phyloP scores from a whole-genome alignment of 2,888 invertebrate genomes.

The Mactromeris polynyma region DNA sequence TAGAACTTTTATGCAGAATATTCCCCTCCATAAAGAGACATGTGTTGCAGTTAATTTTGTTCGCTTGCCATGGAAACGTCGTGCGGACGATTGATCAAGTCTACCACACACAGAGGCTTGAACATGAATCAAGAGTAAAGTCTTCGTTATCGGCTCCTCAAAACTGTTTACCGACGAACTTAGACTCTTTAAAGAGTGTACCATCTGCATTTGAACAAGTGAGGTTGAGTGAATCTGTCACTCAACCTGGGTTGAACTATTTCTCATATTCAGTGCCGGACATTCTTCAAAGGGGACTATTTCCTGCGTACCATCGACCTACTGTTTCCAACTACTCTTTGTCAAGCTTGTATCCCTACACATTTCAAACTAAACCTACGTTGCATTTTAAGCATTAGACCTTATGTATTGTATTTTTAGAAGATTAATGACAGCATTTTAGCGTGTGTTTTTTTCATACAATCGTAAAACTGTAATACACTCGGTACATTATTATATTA shows the following conservation, averaged over 20 bases:
- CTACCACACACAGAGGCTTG: constrained; percentile 82
- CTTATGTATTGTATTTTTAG: too few species aligned
- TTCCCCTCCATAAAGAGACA: constrained; percentile 95
- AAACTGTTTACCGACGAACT: constrained; percentile 56
- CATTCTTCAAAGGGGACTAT: background rate
- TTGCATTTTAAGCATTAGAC: background rate
- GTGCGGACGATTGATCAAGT: constrained; percentile 97
- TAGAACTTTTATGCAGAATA: constrained; percentile 95
- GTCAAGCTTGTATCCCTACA: background rate
- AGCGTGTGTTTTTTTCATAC: too few species aligned
- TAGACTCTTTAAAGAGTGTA: constrained; percentile 67
- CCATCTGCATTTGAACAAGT: constrained; percentile 85
- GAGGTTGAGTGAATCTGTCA: constrained; percentile 67
- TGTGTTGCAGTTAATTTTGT: constrained; percentile 95
- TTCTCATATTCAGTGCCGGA: constrained; percentile 56
- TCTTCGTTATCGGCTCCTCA: constrained; percentile 5
- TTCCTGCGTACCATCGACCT: background rate
- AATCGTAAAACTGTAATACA: too few species aligned
- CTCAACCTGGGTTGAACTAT: background rate
- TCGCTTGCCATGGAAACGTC: constrained; percentile 95
- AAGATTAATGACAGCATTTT: too few species aligned
- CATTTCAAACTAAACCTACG: background rate
- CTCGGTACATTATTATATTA: too few species aligned
- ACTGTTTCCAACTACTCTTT: background rate
- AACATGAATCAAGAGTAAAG: constrained; percentile 41